A percentile compares a stretch with the other conserved stretches of the same genome.
Conservation (phyloP, 1,140 invertebrate species). For the Pogonomyrmex californicus region DNA sequence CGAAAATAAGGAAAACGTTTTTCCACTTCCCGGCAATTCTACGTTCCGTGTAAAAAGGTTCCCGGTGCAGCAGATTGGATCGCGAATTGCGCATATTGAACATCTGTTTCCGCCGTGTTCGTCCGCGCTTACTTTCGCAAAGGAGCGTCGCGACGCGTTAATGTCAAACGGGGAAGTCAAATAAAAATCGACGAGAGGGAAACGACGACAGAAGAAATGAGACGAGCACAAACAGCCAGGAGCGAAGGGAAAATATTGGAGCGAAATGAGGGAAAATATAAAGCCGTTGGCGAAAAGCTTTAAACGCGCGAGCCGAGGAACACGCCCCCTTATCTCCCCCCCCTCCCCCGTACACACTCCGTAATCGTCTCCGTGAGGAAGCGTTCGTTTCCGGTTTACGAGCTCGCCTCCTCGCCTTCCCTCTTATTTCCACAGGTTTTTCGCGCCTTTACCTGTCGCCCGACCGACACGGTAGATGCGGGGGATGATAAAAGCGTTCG, state of each 20-base stretch:
- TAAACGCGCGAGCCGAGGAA: conserved; percentile 23
- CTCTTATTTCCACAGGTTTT: conserved; percentile 56
- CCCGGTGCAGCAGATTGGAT: conserved; percentile 11
- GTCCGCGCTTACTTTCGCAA: not conserved
- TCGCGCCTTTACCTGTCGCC: conserved; percentile 59
- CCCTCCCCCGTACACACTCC: not conserved
- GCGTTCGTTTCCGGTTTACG: conserved; percentile 60
- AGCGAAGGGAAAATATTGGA: conserved; percentile 53
- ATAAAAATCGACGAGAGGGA: conserved; percentile 39
- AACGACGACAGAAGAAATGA: conserved; percentile 38
- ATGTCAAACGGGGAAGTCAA: conserved; percentile 43
- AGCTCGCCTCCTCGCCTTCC: conserved; percentile 19
- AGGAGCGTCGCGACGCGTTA: conserved; percentile 15
- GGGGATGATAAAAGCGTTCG: conserved; percentile 55
- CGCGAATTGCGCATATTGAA: not conserved
- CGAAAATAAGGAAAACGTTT: no score
- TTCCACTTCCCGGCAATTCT: not conserved
- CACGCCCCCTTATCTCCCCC: not conserved
- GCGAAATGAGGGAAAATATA: conserved; percentile 53
- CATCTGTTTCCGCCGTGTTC: not conserved
- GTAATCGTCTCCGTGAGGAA: conserved; percentile 56
- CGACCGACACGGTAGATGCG: conserved; percentile 34
- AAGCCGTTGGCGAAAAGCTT: conserved; percentile 45
- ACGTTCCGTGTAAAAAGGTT: not conserved
- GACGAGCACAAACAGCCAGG: conserved; percentile 37